Evolutionary conservation across 2,888 invertebrate species (phyloP).

Genomic region (Phragmatobia fuliginosa): DNA sequence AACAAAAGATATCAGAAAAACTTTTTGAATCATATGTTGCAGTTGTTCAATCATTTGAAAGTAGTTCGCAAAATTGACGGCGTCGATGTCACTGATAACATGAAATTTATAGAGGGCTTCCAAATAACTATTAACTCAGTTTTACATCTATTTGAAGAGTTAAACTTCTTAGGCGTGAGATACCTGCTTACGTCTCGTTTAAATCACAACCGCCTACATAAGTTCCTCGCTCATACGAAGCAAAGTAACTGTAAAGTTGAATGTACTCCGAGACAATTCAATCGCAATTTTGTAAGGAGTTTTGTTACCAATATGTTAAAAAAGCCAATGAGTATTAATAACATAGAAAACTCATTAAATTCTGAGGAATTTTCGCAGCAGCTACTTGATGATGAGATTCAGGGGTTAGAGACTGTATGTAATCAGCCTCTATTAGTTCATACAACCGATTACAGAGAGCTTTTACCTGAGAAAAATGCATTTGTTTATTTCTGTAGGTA

Average conservation of each 20-base stretch:
- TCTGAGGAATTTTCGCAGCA: slow-evolving; percentile 28
- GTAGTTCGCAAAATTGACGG: slow-evolving; percentile 44
- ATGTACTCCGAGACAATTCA: slow-evolving; percentile 33
- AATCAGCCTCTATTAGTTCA: slow-evolving; percentile 26
- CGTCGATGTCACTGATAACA: slow-evolving; percentile 43
- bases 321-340: slow-evolving; percentile 28
- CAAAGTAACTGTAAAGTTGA: slow-evolving; percentile 18
- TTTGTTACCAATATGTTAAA: slow-evolving; percentile 38
- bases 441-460: slow-evolving; percentile 39
- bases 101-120: slow-evolving; percentile 49
- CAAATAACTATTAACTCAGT: slow-evolving; percentile 51
- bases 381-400: slow-evolving; percentile 25
- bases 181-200: slow-evolving; percentile 35
- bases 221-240: slow-evolving; percentile 24
- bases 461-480: slow-evolving; percentile 38
- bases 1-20: slow-evolving; percentile 42
- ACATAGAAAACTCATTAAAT: slow-evolving; percentile 19
- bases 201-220: slow-evolving; percentile 26
- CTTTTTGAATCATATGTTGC: slow-evolving; percentile 42
- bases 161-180: slow-evolving; percentile 34
- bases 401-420: slow-evolving; percentile 7
- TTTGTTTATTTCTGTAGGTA: slow-evolving; percentile 40
- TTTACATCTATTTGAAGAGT: slow-evolving; percentile 46
- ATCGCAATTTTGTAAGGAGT: slow-evolving; percentile 31
- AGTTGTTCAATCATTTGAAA: slow-evolving; percentile 49